Base-by-base conservation (phyloP, 1,140 invertebrate genomes). In the Drosophila pectinifera region DNA sequence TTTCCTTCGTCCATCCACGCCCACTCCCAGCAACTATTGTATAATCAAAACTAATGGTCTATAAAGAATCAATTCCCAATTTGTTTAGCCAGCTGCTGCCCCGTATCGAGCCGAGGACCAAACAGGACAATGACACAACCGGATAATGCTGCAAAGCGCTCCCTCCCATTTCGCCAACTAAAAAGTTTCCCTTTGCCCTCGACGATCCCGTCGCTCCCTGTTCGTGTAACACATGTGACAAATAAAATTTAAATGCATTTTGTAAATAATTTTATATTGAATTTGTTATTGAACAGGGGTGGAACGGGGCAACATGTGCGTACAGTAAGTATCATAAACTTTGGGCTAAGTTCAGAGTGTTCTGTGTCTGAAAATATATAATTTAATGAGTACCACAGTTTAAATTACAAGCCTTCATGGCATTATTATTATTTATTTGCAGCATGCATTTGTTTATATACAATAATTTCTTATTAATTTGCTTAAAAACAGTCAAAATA, bases 11-110 rank as follows among this genome's bases (percentile, higher is more conserved):
- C 59, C 67, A 16, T 45, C 69, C 43, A 31, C 20, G 7, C 8
- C 41, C 61, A 8, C 10, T 14, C 31, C 39, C 61, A 28, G 65
- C 57, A 80, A 78, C 82, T 86, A 88, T 88, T 88, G 83, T 84
- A 91, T 91, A 82, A 81, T 91, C 85, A 89, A 89, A 91, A 86
- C 89, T 91, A 91, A 91, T 91, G 90, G 89, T 90, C 89, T 91
- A 91, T 91, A 91, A 91, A 91, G 89, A 91, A 91, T 91, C 89
- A 91, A 91, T 91, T 91, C 86, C 76, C 89, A 91, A 91, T 91
- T 91, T 91, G 89, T 86, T 91, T 91, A 82, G 85, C 78, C 85
- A 90, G 86, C 85, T 90, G 84, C 64, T 83, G 69, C 58, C 68
- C 69, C 45, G 49, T n/a, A 53, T 7, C 38, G 41, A 48, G 36